These are phyloP conservation scores for Hypsopygia costalis DNA, from an alignment of 2,888 invertebrate species.

Conservation along the genomic window DNA sequence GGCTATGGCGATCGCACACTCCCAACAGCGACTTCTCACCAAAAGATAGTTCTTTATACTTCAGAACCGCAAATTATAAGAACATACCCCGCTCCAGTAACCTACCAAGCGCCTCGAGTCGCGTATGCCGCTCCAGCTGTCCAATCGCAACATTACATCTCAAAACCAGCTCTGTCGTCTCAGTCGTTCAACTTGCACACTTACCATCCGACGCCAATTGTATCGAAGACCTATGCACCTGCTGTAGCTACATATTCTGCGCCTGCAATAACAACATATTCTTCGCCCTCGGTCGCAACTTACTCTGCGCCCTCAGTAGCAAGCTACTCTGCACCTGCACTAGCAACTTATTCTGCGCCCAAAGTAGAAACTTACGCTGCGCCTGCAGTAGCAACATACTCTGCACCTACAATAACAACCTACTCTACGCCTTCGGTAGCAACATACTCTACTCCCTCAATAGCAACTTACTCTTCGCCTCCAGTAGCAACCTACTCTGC, in stretches of 20 bases:
- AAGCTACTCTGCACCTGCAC: background rate
- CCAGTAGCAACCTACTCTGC: too few relatives aligned
- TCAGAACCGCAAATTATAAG: background rate
- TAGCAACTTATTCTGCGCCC: background rate
- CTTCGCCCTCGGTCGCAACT: background rate
- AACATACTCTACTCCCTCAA: background rate
- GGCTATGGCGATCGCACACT: background rate
- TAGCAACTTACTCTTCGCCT: background rate
- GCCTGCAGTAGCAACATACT: background rate
- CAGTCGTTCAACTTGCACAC: conserved; percentile 3
- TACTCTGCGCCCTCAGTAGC: background rate
- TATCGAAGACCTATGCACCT: background rate
- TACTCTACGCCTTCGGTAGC: background rate
- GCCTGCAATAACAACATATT: background rate
- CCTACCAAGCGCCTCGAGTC: background rate
- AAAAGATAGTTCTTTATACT: background rate
- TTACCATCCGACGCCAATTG: background rate
- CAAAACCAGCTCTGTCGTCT: conserved; percentile 1
- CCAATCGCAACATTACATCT: conserved; percentile 20
- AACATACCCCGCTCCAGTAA: background rate
- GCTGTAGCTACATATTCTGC: background rate
- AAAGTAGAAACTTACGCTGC: too few relatives aligned
- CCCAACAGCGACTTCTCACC: conserved; percentile 1
- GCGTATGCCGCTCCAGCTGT: background rate
- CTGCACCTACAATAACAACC: background rate